Evolutionary conservation across 2,888 invertebrate species (phyloP).

Genomic region (Trimorus sp.): DNA sequence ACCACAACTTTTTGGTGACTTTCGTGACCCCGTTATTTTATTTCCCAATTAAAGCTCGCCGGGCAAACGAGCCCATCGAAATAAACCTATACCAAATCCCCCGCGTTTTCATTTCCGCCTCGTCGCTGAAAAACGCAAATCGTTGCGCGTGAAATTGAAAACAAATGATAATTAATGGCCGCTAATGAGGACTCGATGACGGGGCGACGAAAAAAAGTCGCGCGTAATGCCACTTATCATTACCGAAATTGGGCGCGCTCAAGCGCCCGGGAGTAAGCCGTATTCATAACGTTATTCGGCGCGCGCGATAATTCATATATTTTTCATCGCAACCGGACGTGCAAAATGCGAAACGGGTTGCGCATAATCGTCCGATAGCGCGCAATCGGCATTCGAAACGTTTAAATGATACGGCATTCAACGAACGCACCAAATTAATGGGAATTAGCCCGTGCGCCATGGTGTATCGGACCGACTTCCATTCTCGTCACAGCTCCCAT

Average conservation of each 20-base stretch:
- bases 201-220: constrained; percentile 1
- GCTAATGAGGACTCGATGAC: constrained; percentile 10
- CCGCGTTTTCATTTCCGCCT: too few species aligned
- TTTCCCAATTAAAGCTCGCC: too few species aligned
- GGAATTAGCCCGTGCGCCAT: constrained; percentile 59
- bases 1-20: too few species aligned
- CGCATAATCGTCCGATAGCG: constrained; percentile 51
- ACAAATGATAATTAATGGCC: not conserved
- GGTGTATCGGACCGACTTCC: constrained; percentile 46
- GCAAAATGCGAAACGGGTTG: constrained; percentile 57
- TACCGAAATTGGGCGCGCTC: constrained; percentile 26
- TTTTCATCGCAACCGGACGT: constrained; percentile 39
- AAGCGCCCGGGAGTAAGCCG: constrained; percentile 37
- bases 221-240: constrained; percentile 14
- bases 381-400: constrained; percentile 61
- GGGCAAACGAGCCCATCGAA: too few species aligned
- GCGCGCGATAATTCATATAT: constrained; percentile 58
- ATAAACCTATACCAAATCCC: too few species aligned
- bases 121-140: too few species aligned
- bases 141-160: not conserved
- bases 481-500: constrained; percentile 56
- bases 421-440: constrained; percentile 65
- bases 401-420: constrained; percentile 65
- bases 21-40: too few species aligned
- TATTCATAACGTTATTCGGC: constrained; percentile 50